A percentile compares a stretch with the other conserved stretches of the same genome.
phyloP scores from a whole-genome alignment of 2,888 invertebrate species.

The Tetragonula carbonaria region DNA sequence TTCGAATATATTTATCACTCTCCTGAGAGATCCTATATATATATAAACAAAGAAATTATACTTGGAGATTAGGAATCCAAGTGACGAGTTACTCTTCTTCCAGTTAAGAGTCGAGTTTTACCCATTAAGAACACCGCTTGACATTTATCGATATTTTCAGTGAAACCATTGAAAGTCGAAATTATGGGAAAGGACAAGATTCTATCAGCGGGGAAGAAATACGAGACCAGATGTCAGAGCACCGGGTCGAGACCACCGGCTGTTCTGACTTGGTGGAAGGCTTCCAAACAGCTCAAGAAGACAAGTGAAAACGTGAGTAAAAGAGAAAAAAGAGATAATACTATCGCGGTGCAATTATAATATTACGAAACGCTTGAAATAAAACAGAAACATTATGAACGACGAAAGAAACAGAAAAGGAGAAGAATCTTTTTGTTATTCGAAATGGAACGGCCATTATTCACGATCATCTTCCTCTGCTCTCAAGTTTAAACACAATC shows the following conservation, averaged over 20 bases:
- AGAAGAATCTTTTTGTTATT: too few species aligned
- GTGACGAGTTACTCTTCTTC: too few species aligned
- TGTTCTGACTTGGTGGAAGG: conserved; percentile 95
- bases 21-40: too few species aligned
- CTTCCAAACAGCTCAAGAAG: conserved; percentile 91
- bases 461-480: too few species aligned
- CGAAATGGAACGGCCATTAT: too few species aligned
- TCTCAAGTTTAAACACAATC: too few species aligned
- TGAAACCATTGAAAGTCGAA: conserved; percentile 93
- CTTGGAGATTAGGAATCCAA: too few species aligned
- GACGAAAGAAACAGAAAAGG: neutral
- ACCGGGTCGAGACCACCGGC: conserved; percentile 94
- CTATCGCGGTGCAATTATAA: neutral
- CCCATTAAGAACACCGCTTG: neutral
- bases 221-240: conserved; percentile 94
- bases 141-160: conserved; percentile 85
- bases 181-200: conserved; percentile 93
- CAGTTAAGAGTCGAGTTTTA: too few species aligned
- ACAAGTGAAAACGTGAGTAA: conserved; percentile 92
- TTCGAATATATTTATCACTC: too few species aligned
- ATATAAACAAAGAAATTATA: neutral
- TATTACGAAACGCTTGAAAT: neutral
- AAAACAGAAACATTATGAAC: neutral
- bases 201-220: conserved; percentile 93
- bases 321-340: neutral